These are phyloP conservation scores for Tiaroga cobitis DNA, from an alignment of 2,797 vertebrate genomes.

Conservation along the genomic window DNA sequence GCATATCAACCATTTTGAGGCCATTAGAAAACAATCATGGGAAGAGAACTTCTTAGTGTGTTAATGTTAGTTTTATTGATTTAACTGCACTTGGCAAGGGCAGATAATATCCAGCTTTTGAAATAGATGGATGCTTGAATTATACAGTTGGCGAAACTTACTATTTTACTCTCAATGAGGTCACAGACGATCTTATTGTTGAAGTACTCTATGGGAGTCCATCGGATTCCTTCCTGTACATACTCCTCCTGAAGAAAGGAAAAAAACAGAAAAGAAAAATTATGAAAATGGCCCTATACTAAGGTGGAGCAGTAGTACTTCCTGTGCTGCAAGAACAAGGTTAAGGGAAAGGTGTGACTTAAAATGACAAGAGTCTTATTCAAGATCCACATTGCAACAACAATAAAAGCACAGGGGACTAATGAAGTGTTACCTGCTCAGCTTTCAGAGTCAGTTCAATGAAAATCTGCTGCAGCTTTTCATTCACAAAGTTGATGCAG, in stretches of 20 bases:
- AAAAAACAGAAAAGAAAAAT: conserved; percentile 7
- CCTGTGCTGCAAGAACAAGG: not conserved
- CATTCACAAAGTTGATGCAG: conserved; percentile 99
- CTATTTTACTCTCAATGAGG: conserved; percentile 97
- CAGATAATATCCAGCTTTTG: conserved; percentile 7
- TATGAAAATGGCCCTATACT: not conserved
- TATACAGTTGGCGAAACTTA: conserved; percentile 68
- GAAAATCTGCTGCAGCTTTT: conserved; percentile 98
- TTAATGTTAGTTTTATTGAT: conserved; percentile 35
- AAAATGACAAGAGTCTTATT: not conserved
- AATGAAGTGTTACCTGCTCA: conserved; percentile 85
- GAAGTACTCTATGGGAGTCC: conserved; percentile 96
- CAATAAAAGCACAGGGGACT: not conserved
- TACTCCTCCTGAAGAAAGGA: conserved; percentile 88
- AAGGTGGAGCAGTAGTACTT: not conserved
- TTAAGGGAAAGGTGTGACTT: not conserved
- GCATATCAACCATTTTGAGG: conserved; percentile 59
- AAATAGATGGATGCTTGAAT: conserved; percentile 19
- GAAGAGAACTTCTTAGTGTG: conserved; percentile 40
- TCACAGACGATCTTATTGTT: conserved; percentile 99
- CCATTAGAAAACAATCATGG: conserved; percentile 51
- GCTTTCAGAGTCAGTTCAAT: conserved; percentile 97
- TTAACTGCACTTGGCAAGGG: conserved; percentile 20
- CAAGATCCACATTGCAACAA: not conserved
- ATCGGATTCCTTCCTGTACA: conserved; percentile 95